Evolutionary conservation across 2,888 invertebrate genomes (phyloP), one percentile per base, ranked within the genome.

Genomic region (Sinodicranocentrus sp.): DNA sequence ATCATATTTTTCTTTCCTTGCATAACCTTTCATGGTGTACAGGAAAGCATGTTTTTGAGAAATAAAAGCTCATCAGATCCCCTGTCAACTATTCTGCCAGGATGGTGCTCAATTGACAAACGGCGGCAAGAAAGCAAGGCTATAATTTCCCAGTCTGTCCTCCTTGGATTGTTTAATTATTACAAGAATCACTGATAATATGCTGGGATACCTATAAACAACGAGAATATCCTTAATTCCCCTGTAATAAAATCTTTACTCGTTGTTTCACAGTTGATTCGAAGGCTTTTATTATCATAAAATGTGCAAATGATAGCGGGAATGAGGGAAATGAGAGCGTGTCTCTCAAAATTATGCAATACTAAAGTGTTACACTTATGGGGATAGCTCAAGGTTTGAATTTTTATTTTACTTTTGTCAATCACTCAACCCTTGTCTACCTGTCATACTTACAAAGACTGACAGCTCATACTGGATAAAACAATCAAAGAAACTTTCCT

Each of bases 1-100:
- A 57, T 23, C 57, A 52, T 61, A 59, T 59, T 59, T 61, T 57
- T 19, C 57, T 57, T 57, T 57, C 23, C 57, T 23, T 39, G 6
- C 8, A 6, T 39, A 13, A 13, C 13, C 39, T 8, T 39, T 39
- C 39, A 13, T 39, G 13, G 19, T 57, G 2, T 21, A 23, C 48
- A 10, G 48, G 15, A 48, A n/a, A 2, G 3, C 13, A 48, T 2
- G n/a, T 48, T 48, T 6, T 48, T 48, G 48, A 39, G 48, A n/a
- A n/a, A n/a, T 3, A 57, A 57, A 28, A 15, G 21, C 67, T 67
- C 48, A 70, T 70, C 70, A 70, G 70, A 70, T 70, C 70, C 48
- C 33, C 70, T 70, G 70, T 70, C 70, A 70, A 70, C 8, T n/a
- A 52, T 52, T 52, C 26, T 26, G 17, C 19, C 10, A 43, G 23